A percentile compares a stretch with the other conserved stretches of the same genome.
Conservation (phyloP, 2,797 vertebrate genomes). For the Tauraco hartlaubi region DNA sequence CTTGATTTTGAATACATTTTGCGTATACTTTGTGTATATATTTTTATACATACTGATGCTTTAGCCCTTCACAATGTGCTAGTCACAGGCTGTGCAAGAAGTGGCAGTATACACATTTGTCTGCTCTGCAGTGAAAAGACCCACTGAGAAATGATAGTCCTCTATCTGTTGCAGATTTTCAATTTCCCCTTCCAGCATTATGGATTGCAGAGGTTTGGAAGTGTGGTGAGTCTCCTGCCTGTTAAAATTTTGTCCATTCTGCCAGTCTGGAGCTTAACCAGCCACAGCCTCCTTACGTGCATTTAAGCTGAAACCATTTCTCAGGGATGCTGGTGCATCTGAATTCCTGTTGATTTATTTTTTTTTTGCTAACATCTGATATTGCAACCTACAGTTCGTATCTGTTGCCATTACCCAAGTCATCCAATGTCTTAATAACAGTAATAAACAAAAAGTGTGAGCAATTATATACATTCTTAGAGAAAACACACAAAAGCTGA, state of each 20-base stretch:
- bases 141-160: not conserved
- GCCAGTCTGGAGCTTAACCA: not conserved
- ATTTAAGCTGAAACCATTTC: not conserved
- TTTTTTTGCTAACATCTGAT: not conserved
- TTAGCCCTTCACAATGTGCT: not conserved
- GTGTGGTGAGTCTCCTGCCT: not conserved
- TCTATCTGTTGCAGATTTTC: not conserved
- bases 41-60: not conserved
- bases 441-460: not conserved
- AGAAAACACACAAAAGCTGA: not conserved
- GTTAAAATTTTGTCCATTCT: not conserved
- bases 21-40: not conserved
- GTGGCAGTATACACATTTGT: fast-evolving
- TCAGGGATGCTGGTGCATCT: not conserved
- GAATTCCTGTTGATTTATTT: not conserved
- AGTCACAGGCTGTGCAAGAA: not conserved
- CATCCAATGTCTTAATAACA: not conserved
- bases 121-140: not conserved
- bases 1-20: not conserved
- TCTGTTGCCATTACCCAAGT: not conserved
- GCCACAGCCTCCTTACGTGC: not conserved
- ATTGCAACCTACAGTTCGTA: not conserved
- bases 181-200: not conserved
- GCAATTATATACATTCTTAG: not conserved
- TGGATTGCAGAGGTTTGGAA: not conserved